Evolutionary conservation across 2,113 vertebrate species (phyloP), one percentile per base, ranked within the genome.

Genomic region (Albula glossodonta): DNA sequence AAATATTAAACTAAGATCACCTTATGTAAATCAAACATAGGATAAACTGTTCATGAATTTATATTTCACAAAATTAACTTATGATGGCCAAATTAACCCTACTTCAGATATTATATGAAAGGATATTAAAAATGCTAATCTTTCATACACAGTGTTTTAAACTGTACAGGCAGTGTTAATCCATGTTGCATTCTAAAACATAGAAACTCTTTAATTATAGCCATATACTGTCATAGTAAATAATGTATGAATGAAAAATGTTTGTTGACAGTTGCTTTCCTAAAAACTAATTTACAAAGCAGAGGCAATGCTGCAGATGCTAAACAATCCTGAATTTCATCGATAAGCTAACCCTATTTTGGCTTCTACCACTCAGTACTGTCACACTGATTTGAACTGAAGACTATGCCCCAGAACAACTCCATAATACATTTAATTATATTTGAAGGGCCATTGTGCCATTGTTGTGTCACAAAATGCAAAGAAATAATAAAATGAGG

Each of bases 181-280:
- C 60, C 17, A 15, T 56, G 53, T 56, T 56, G 48, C 50, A 2
- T 56, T 66, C 8, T 9, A 4, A 17, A 63, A 63, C 60, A 17
- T 4, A 17, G 60, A 86, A 85, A 88, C 82, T 63, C 79, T 84
- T 87, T 85, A 74, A 60, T 87, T 51, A 83, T 85, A 90, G 88
- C 89, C 88, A 91, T 89, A 88, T 83, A 83, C 80, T 92, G 87
- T 87, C 84, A 80, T 84, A 89, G 89, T 89, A 13, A 13, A 63
- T 63, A 63, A 63, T 17, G 60, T 17, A 63, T 12, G 15, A 4
- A 63, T 63, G 10, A 63, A 63, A 63, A 17, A 63, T 17, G 4
- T 13, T 41, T 12, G 11, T 17, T 63, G 60, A 13, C 17, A 7
- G 17, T 8, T 4, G 17, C 15, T 63, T 17, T 15, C 60, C 17